Evolutionary conservation across 1,140 invertebrate species (phyloP).

Genomic region (Branchinecta lindahli): DNA sequence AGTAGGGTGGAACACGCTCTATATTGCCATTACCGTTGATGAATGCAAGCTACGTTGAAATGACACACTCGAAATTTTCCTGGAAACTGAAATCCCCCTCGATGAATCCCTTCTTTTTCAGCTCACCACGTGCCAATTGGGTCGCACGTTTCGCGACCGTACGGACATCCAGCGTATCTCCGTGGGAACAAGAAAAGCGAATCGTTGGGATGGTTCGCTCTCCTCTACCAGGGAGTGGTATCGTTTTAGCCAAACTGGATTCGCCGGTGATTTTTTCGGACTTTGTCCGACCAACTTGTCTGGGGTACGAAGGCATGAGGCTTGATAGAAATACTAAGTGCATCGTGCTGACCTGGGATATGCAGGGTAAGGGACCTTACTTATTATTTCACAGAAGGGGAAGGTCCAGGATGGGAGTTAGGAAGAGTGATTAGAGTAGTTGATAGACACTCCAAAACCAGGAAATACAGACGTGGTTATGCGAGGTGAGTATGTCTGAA

Average conservation of each 20-base stretch:
- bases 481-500: too few species aligned
- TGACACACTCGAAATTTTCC: too few species aligned
- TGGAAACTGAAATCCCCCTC: too few species aligned
- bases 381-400: too few species aligned
- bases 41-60: too few species aligned
- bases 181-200: constrained; percentile 69
- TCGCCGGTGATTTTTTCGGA: constrained; percentile 56
- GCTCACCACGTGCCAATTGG: constrained; percentile 25
- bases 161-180: constrained; percentile 37
- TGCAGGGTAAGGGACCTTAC: constrained; percentile 7
- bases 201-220: constrained; percentile 77
- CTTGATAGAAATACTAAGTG: constrained; percentile 14
- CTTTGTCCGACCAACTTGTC: constrained; percentile 62
- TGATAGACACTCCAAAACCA: too few species aligned
- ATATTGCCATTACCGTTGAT: too few species aligned
- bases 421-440: too few species aligned
- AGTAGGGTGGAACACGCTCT: too few species aligned
- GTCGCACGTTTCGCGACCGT: constrained; percentile 51
- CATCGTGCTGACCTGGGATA: constrained; percentile 17
- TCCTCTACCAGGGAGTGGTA: constrained; percentile 66
- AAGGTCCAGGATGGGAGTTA: too few species aligned
- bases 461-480: too few species aligned
- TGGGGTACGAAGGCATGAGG: constrained; percentile 27
- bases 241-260: constrained; percentile 62
- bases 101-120: constrained; percentile 17